Evolutionary conservation across 2,888 invertebrate genomes (phyloP).

Genomic region (Hydriomena furcata): DNA sequence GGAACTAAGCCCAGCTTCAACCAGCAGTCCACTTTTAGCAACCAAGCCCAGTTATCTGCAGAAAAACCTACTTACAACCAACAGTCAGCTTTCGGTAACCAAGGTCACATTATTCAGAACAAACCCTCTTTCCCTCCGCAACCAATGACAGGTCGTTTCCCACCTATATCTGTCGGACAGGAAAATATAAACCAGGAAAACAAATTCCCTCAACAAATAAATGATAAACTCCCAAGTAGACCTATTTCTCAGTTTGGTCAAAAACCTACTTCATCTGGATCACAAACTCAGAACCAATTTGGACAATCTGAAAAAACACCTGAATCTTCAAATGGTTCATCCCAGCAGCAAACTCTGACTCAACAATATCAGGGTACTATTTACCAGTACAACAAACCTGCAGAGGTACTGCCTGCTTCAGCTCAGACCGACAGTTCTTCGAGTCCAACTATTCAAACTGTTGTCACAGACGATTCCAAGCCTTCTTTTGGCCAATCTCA

Average conservation of each 20-base stretch:
- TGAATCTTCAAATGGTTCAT: slow-evolving; percentile 4
- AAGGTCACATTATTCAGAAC: slow-evolving; percentile 9
- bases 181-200: too few relatives aligned
- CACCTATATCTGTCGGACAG: too few relatives aligned
- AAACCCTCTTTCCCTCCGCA: slow-evolving; percentile 11
- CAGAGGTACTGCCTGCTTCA: slow-evolving; percentile 44
- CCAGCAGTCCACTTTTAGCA: slow-evolving; percentile 23
- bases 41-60: slow-evolving; percentile 18
- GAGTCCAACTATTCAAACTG: slow-evolving; percentile 26
- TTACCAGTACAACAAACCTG: slow-evolving; percentile 65
- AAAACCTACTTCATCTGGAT: slow-evolving; percentile 23
- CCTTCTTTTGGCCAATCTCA: slow-evolving; percentile 13
- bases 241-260: slow-evolving; percentile 19
- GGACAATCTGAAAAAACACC: slow-evolving; percentile 10
- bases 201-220: too few relatives aligned
- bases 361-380: slow-evolving; percentile 47
- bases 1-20: slow-evolving; percentile 30
- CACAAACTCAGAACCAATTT: slow-evolving; percentile 22
- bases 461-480: slow-evolving; percentile 7
- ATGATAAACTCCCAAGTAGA: not conserved
- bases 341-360: slow-evolving; percentile 20
- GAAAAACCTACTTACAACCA: slow-evolving; percentile 26
- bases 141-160: slow-evolving; percentile 4
- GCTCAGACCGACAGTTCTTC: slow-evolving; percentile 30
- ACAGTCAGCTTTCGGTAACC: slow-evolving; percentile 22